phyloP scores from a whole-genome alignment of 2,113 vertebrate species.

The Urocynchramus pylzowi region DNA sequence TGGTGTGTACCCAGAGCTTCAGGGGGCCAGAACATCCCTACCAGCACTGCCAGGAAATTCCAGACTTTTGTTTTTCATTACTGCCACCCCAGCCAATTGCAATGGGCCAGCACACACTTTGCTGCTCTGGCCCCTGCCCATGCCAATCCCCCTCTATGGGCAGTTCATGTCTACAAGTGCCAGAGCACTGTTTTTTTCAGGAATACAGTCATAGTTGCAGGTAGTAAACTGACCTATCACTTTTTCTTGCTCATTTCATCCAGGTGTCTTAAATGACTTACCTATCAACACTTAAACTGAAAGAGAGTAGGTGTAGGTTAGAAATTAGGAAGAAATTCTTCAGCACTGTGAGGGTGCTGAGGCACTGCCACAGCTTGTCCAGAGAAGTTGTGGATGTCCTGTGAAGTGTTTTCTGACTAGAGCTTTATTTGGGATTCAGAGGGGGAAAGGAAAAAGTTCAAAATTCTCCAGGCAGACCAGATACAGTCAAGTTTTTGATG shows the following conservation, averaged over 20 bases:
- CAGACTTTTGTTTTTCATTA: not conserved
- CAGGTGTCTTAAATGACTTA: not conserved
- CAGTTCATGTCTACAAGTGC: not conserved
- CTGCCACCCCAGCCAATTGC: not conserved
- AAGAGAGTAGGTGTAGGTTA: not conserved
- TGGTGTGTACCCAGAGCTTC: not conserved
- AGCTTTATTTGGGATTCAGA: not conserved
- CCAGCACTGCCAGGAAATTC: not conserved
- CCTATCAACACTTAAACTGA: not conserved
- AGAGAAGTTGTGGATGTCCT: not conserved
- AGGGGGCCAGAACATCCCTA: not conserved
- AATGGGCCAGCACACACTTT: fast-evolving
- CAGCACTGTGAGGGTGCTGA: not conserved
- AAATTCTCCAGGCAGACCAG: not conserved
- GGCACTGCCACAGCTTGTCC: not conserved
- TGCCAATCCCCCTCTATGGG: fast-evolving
- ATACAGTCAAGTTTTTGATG: not conserved
- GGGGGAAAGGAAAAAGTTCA: not conserved
- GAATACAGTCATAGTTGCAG: not conserved
- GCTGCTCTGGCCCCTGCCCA: not conserved
- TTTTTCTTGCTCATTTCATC: not conserved
- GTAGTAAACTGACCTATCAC: not conserved
- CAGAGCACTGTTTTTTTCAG: not conserved
- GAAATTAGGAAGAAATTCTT: not conserved
- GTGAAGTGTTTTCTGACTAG: not conserved